Evolutionary conservation across 2,113 vertebrate genomes (phyloP).

Genomic region (Eubucco bourcierii): DNA sequence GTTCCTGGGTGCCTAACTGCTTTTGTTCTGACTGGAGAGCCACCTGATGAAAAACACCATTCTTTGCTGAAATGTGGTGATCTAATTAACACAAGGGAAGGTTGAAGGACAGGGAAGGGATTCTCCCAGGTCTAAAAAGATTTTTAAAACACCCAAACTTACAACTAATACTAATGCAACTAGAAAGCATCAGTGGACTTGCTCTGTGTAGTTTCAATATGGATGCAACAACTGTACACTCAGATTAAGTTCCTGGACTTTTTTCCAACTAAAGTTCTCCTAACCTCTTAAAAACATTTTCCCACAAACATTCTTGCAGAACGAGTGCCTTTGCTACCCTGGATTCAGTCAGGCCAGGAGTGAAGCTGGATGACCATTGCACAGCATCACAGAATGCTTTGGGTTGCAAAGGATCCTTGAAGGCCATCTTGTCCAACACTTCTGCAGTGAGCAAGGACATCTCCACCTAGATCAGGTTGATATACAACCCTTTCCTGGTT

Average conservation of each 20-base stretch:
- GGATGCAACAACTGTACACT: background rate
- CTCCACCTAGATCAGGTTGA: too few species aligned
- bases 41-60: background rate
- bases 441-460: too few species aligned
- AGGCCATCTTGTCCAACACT: too few species aligned
- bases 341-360: background rate
- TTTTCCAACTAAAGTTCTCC: background rate
- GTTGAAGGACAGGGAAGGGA: background rate
- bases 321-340: background rate
- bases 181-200: background rate
- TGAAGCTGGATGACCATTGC: background rate
- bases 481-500: background rate
- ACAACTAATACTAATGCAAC: background rate
- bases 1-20: background rate
- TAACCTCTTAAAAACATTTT: background rate
- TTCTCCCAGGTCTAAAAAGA: background rate
- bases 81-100: background rate
- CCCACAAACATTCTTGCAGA: background rate
- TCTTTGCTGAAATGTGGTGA: background rate
- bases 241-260: background rate
- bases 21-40: background rate
- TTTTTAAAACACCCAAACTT: background rate
- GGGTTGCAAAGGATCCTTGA: too few species aligned
- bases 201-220: background rate
- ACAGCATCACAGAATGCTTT: background rate